Evolutionary conservation across 2,888 invertebrate species (phyloP).

Genomic region (Melanargia galathea): DNA sequence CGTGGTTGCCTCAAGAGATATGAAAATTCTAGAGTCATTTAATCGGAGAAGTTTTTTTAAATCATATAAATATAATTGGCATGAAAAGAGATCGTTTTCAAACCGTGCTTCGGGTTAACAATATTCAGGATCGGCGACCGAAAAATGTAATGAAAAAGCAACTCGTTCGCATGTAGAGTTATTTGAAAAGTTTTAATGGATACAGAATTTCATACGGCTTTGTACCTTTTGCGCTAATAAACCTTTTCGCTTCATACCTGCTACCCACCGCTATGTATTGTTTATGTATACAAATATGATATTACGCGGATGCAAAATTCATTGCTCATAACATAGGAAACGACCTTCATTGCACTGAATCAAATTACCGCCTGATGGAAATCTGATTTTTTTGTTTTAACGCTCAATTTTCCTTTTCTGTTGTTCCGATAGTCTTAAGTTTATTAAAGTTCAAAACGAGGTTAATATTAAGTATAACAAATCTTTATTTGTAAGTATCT

Average conservation of each 20-base stretch:
- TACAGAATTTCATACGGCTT: slow-evolving; percentile 1
- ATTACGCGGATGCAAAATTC: slow-evolving; percentile 48
- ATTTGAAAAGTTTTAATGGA: slow-evolving; percentile 11
- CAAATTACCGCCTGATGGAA: slow-evolving; percentile 63
- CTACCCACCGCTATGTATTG: not conserved
- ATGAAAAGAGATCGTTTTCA: not conserved
- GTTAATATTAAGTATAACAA: no score
- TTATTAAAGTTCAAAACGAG: slow-evolving; percentile 46
- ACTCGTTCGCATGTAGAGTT: slow-evolving; percentile 4
- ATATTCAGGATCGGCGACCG: not conserved
- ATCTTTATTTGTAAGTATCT: no score
- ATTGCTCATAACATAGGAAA: slow-evolving; percentile 62
- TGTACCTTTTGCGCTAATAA: not conserved
- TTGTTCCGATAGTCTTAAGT: slow-evolving; percentile 46
- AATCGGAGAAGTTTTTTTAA: not conserved
- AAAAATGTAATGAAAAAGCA: slow-evolving; percentile 21
- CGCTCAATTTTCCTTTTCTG: slow-evolving; percentile 54
- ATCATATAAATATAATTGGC: not conserved
- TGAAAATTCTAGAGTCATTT: not conserved
- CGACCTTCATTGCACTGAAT: slow-evolving; percentile 60
- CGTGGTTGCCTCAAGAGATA: no score
- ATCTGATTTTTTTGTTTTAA: slow-evolving; percentile 60
- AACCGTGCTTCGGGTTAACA: not conserved
- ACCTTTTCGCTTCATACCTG: not conserved
- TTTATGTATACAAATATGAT: not conserved